phyloP scores from a whole-genome alignment of 2,113 vertebrate genomes.

The Hipposideros armiger region DNA sequence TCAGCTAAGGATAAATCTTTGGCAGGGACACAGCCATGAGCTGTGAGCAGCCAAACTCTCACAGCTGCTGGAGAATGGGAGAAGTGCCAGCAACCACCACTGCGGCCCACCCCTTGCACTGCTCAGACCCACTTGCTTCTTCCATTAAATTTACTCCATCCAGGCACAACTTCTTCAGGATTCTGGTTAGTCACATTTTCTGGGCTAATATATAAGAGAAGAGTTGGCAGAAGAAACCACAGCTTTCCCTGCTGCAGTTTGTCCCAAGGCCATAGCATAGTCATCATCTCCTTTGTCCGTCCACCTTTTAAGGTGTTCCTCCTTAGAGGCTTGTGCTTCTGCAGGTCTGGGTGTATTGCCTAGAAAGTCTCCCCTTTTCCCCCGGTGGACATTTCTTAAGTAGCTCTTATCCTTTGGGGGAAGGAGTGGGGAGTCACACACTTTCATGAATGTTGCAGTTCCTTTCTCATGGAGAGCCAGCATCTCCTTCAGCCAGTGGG shows the following conservation, averaged over 20 bases:
- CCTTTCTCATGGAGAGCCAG: background rate
- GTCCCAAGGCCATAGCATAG: background rate
- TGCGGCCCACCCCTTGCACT: background rate
- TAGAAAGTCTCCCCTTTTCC: background rate
- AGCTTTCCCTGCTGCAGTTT: background rate
- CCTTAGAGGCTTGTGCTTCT: background rate
- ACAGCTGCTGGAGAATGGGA: background rate
- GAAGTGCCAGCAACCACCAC: rapidly evolving
- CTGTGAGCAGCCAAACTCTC: background rate
- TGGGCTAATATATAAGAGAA: background rate
- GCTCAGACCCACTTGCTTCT: background rate
- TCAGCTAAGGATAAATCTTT: background rate
- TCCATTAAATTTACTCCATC: background rate
- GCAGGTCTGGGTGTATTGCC: background rate
- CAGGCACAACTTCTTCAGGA: background rate
- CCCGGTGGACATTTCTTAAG: background rate
- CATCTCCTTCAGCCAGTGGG: background rate
- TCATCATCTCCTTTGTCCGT: background rate
- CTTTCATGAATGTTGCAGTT: background rate
- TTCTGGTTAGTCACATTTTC: background rate
- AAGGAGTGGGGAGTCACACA: background rate
- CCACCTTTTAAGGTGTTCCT: background rate
- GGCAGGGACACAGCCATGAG: background rate
- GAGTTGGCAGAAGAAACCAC: background rate
- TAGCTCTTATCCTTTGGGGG: background rate